Conservation (phyloP, 1,140 invertebrate genomes). For the Sipha flava region DNA sequence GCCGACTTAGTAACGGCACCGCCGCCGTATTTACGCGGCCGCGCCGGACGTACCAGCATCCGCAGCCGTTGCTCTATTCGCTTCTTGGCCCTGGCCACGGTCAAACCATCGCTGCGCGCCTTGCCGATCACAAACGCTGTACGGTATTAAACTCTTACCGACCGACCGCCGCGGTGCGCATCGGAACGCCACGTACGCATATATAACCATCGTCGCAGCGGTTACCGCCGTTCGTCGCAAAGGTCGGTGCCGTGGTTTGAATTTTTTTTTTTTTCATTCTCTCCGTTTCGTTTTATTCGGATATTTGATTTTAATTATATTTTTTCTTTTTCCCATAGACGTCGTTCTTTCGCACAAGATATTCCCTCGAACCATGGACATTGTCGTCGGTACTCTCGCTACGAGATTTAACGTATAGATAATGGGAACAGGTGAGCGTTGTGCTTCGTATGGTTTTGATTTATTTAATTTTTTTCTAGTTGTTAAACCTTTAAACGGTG, state of each 20-base stretch:
- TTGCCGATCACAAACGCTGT: too few species aligned
- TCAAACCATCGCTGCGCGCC: not conserved
- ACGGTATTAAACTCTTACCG: too few species aligned
- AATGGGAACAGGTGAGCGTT: constrained; percentile 23
- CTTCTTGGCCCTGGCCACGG: constrained; percentile 21
- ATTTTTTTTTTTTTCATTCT: too few species aligned
- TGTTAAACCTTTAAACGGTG: too few species aligned
- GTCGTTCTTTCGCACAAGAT: not conserved
- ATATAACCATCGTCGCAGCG: not conserved
- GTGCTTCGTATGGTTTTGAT: not conserved
- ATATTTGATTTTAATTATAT: not conserved
- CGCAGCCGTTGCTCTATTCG: not conserved
- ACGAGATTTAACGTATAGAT: constrained; percentile 15
- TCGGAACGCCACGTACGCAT: too few species aligned
- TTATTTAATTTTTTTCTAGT: too few species aligned
- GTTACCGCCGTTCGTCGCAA: too few species aligned
- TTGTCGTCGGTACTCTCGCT: not conserved
- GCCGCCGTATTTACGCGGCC: not conserved
- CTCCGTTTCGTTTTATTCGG: not conserved
- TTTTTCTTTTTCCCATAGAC: too few species aligned
- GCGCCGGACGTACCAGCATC: not conserved
- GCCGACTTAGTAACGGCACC: constrained; percentile 8
- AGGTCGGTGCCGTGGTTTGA: too few species aligned
- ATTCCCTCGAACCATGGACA: not conserved
- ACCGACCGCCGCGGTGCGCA: not conserved